Evolutionary conservation across 2,113 vertebrate genomes (phyloP).

Genomic region (Pontoporia blainvillei): DNA sequence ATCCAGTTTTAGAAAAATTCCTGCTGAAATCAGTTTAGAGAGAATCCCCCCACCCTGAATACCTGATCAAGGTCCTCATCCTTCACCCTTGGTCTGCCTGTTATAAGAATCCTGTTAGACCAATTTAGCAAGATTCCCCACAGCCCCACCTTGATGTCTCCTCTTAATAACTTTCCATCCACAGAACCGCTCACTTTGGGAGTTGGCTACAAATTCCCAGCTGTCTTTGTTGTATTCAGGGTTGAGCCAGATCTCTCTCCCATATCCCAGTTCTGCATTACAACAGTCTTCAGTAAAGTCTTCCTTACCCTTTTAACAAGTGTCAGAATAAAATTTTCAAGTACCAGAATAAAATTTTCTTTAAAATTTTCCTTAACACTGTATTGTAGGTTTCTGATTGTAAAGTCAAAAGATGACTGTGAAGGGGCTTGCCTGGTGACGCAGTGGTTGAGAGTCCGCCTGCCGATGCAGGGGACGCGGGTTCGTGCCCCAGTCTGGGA

Average conservation of each 20-base stretch:
- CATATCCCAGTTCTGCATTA: not conserved
- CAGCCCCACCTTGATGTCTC: not conserved
- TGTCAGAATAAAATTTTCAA: not conserved
- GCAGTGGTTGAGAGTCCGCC: too few species aligned
- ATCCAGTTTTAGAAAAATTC: not conserved
- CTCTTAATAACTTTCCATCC: not conserved
- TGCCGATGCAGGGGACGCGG: too few species aligned
- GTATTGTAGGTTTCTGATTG: not conserved
- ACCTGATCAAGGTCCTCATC: not conserved
- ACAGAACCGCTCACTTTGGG: not conserved
- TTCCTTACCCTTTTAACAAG: not conserved
- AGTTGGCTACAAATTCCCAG: not conserved
- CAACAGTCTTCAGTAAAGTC: not conserved
- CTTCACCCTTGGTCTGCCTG: not conserved
- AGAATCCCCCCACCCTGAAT: not conserved
- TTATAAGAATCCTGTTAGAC: not conserved
- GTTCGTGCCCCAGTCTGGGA: fast-evolving
- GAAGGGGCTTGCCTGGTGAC: not conserved
- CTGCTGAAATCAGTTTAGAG: not conserved
- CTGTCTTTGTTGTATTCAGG: not conserved
- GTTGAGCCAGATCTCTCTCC: not conserved
- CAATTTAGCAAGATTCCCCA: not conserved
- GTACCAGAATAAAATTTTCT: not conserved
- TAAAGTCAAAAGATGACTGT: not conserved
- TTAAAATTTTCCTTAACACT: not conserved